These are phyloP conservation scores for Pseudocheirus occidentalis DNA, from an alignment of 2,797 vertebrate genomes.

Conservation along the genomic window DNA sequence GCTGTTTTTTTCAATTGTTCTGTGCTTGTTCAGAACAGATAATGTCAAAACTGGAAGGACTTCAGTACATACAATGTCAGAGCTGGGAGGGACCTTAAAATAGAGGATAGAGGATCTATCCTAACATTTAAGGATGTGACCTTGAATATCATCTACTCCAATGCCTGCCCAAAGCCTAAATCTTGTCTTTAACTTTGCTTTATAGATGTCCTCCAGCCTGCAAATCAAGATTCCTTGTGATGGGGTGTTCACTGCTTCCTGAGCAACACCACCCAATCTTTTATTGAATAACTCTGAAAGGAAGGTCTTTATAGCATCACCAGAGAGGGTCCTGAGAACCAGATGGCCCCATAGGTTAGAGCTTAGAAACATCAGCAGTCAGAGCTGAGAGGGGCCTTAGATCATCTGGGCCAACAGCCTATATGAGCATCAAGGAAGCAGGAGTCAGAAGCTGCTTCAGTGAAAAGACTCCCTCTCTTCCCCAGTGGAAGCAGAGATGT, in stretches of 20 bases:
- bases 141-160: neutral
- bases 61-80: neutral
- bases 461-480: neutral
- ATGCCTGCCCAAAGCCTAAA: neutral
- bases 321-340: neutral
- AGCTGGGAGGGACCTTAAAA: neutral
- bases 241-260: neutral
- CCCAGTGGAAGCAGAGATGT: neutral
- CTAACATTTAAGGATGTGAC: neutral
- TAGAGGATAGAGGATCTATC: neutral
- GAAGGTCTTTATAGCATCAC: neutral
- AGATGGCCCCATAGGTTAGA: neutral
- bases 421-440: neutral
- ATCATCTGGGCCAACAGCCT: neutral
- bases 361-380: neutral
- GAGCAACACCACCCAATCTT: neutral
- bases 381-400: neutral
- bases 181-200: conserved; percentile 6
- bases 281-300: neutral
- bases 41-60: neutral
- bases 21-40: neutral
- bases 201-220: neutral
- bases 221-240: neutral
- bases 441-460: neutral
- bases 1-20: neutral